Percentiles rank a stretch among this genome's conserved stretches.
These are phyloP conservation scores for Chamaea fasciata DNA, from an alignment of 2,113 vertebrate species.

Conservation along the genomic window DNA sequence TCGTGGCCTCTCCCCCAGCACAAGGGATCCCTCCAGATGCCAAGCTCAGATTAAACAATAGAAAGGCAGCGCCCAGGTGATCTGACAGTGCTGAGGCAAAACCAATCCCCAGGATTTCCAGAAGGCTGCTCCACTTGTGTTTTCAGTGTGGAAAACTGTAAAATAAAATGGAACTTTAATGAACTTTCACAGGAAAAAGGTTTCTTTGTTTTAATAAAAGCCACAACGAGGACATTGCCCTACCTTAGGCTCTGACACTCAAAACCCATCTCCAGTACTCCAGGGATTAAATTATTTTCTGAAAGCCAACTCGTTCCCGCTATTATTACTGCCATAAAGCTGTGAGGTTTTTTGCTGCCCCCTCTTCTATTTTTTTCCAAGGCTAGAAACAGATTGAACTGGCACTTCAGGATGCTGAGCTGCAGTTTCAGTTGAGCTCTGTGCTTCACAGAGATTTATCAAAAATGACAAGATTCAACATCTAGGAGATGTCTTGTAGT, in stretches of 20 bases:
- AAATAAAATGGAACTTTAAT: neutral
- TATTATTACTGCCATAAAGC: neutral
- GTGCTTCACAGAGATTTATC: slow-evolving; percentile 16
- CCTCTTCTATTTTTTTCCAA: neutral
- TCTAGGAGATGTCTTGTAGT: slow-evolving; percentile 9
- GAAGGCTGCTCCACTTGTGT: neutral
- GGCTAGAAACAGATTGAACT: slow-evolving; percentile 44
- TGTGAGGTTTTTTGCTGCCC: neutral
- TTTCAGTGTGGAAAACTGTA: neutral
- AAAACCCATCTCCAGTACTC: neutral
- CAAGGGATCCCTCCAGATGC: neutral
- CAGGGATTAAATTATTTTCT: slow-evolving; percentile 22
- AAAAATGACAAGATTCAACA: slow-evolving; percentile 42
- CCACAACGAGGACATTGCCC: neutral
- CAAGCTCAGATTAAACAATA: neutral
- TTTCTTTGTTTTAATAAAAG: neutral
- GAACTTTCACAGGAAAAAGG: neutral
- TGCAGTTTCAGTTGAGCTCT: slow-evolving; percentile 35
- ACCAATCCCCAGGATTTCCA: neutral
- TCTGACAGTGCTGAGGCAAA: neutral
- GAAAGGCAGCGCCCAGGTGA: neutral
- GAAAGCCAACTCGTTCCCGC: neutral
- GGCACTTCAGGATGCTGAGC: slow-evolving; percentile 40
- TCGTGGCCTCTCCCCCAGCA: neutral
- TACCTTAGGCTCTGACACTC: neutral